phyloP scores from a whole-genome alignment of 2,113 vertebrate species.

The Nycticryphes semicollaris region DNA sequence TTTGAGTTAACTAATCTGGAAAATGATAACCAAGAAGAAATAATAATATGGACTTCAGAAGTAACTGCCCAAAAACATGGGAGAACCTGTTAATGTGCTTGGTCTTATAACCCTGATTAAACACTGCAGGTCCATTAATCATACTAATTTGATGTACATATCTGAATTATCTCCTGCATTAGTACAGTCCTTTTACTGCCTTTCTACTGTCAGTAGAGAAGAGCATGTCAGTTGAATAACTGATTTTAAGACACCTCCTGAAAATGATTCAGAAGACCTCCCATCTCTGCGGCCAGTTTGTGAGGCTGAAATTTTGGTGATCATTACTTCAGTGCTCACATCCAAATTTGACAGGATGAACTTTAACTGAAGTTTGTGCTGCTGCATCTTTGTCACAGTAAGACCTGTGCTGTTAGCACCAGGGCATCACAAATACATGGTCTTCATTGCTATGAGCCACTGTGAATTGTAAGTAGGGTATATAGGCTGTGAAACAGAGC shows the following conservation, averaged over 20 bases:
- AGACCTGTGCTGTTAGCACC: background rate
- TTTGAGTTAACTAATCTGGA: background rate
- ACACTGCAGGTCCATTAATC: background rate
- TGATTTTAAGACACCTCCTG: background rate
- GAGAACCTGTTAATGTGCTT: background rate
- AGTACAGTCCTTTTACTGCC: background rate
- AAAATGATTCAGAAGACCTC: background rate
- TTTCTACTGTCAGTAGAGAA: background rate
- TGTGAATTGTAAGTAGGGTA: background rate
- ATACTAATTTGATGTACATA: background rate
- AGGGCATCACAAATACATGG: background rate
- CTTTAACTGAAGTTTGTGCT: background rate
- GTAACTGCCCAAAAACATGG: background rate
- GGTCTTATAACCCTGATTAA: background rate
- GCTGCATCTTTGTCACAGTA: background rate
- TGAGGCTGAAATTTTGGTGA: background rate
- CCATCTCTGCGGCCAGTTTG: background rate
- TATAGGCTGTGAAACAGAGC: background rate
- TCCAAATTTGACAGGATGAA: background rate
- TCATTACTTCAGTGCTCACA: background rate
- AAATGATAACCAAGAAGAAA: background rate
- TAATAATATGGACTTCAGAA: background rate
- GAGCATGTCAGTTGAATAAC: background rate
- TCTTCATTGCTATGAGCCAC: background rate
- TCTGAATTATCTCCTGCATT: background rate